Base-by-base conservation (phyloP, 2,797 vertebrate genomes). In the Knipowitschia caucasica region DNA sequence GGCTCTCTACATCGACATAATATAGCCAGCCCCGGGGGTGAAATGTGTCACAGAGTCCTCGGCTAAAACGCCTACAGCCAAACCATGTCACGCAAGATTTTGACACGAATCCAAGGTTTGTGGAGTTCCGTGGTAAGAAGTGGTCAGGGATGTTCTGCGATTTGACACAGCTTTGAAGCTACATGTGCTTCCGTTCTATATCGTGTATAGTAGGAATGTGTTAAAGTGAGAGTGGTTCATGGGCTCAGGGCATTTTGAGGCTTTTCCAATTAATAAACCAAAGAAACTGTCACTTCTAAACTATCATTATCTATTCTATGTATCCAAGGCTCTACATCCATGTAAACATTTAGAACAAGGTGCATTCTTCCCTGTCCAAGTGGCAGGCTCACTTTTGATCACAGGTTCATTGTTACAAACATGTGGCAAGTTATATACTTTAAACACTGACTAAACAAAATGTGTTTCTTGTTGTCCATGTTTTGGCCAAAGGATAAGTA, bases 31-130 rank as follows among this genome's bases (percentile, higher is more conserved):
- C 49, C 47, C 15, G 14, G 24, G 49, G 49, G 21, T 25, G 9
- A 18, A 36, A 17, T 36, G 33, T 51, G 49, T 51, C 47, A 50
- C 7, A 7, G 6, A 50, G 47, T 50, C 49, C 34, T n/a, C 33
- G 3, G 31, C 47, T 26, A 23, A 35, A 50, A 23, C 9, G 49
- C 49, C 49, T 7, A 7, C 33, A 26, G 49, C 49, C 1, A 51
- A 36, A 25, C 49, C n/a, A 8, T 51, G 49, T 51, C 49, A 25
- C 30, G 21, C 33, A 11, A 17, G 34, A 25, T 36, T 36, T 26
- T 10, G 12, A 24, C 23, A 26, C 35, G 20, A 35, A 25, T 17
- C 34, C 23, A 5, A 26, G 33, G 33, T 6, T 17, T 24, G 21
- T 25, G 4, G 1, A 10, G 21, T 35, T 34, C 17, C 23, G 18